These are phyloP conservation scores for Melitaea cinxia DNA, from an alignment of 1,140 invertebrate species.

Conservation along the genomic window DNA sequence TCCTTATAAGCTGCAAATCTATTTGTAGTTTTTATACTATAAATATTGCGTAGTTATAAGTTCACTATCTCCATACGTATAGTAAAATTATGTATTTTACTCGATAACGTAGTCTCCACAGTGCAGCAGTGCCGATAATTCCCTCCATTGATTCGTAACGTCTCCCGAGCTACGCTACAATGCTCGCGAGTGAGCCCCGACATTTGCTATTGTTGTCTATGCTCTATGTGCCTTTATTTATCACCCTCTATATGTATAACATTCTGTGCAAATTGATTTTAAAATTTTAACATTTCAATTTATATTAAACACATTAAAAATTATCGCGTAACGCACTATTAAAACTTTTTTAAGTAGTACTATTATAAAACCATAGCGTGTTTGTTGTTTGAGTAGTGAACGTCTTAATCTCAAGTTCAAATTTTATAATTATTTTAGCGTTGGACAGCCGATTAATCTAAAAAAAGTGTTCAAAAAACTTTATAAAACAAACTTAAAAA, in stretches of 20 bases:
- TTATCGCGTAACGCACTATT: no score
- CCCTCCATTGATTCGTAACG: constrained; percentile 82
- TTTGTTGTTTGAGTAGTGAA: no score
- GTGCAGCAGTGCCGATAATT: constrained; percentile 61
- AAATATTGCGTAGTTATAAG: no score
- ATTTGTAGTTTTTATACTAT: no score
- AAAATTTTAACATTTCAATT: neutral
- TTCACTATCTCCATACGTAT: no score
- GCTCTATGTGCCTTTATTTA: constrained; percentile 71
- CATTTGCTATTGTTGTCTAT: constrained; percentile 79
- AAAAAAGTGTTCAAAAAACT: neutral
- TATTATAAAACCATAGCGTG: no score
- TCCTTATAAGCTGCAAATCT: no score
- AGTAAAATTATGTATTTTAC: constrained; percentile 16
- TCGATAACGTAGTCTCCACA: constrained; percentile 40
- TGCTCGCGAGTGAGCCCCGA: constrained; percentile 75
- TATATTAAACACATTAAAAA: neutral
- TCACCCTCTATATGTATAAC: constrained; percentile 32
- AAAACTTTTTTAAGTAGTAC: no score
- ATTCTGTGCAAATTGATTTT: constrained; percentile 10
- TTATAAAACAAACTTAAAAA: neutral
- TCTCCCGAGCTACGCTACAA: constrained; percentile 79
- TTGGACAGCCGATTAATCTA: neutral
- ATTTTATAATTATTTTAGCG: no score
- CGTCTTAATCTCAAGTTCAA: no score